Base-by-base conservation (phyloP, 2,113 vertebrate genomes). In the Pseudorectes ferrugineus region DNA sequence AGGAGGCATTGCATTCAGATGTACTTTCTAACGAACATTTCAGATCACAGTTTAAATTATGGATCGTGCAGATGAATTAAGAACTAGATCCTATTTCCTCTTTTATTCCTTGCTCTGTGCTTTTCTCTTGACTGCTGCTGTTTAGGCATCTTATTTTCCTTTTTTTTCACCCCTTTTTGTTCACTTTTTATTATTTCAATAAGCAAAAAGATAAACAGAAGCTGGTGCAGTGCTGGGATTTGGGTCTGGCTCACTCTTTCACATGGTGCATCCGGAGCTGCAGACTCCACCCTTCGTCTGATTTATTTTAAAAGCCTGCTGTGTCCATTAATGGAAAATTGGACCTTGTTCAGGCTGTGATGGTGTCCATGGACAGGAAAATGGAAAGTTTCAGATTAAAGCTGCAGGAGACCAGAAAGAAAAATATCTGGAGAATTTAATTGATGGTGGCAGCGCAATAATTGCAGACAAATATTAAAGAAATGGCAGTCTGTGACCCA, bases 341-440 rank as follows among this genome's bases (percentile, higher is more conserved):
- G 90, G 93, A 81, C 63, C 48, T 78, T 80, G 48, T 76, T 96
- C 86, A 94, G 84, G 68, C 77, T 59, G 36, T 42, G 67, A 75
- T 85, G 88, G 88, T 94, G 81, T 94, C 88, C 73, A 71, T 48
- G 68, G 83, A 72, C 87, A 93, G 89, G 94, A 96, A 95, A 95
- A 94, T 58, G 83, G 92, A 93, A 96, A 92, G 54, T 93, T 94
- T 96, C 81, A 74, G 58, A 94, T 88, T 77, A 92, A 88, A 95
- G 91, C 93, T 92, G 72, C 91, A 52, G 92, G 94, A 91, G 51
- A 52, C 18, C 49, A 86, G 91, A 92, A 93, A 85, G 81, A 77
- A 92, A 94, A 87, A 87, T 80, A 93, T 86, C 89, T 85, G 70
- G 58, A 72, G 63, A 87, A 85, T 88, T 85, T 94, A 91, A 96